Base-by-base conservation (phyloP, 2,113 vertebrate genomes). In the Syngnathus floridae region DNA sequence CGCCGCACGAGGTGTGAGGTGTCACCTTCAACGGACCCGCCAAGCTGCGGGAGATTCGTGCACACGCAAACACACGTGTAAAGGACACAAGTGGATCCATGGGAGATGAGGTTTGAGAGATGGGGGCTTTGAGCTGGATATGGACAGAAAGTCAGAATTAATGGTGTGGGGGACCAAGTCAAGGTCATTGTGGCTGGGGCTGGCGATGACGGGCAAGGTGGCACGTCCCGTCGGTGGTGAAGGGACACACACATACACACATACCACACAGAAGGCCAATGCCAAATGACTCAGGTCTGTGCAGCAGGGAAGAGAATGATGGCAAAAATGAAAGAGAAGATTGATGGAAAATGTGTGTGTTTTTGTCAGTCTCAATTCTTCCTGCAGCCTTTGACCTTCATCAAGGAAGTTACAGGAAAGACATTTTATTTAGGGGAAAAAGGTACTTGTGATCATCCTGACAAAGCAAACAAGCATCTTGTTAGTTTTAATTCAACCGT, bases 11-110 rank as follows among this genome's bases (percentile, higher is more conserved):
- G 79, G 91, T 91, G 72, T 90, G 91, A 92, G 92, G 91, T 91
- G 91, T 98, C 88, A 91, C 92, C 90, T 98, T 98, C 91, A 93
- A 94, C 85, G 94, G 95, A 87, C 94, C 93, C 79, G 93, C 96
- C 90, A 67, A 88, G 91, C 93, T 83, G 92, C 95, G 93, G 94
- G 94, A 89, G 93, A 93, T 90, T 67, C 61, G 60, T 49, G 26
- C 61, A 51, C 38, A 46, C 61, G 41, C 68, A 55, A 49, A 67
- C 77, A 75, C 69, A 65, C n/a, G 31, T n/a, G 36, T 16, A 80
- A 69, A 49, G 56, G 54, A 40, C 58, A 73, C 82, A 51, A 69
- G 69, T 71, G 71, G 70, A 86, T 66, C 85, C 74, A 52, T 87
- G 75, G 86, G 88, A 85, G 82, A 78, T 65, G 48, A 56, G 74